phyloP scores from a whole-genome alignment of 1,140 invertebrate species.

The Tribolium castaneum region DNA sequence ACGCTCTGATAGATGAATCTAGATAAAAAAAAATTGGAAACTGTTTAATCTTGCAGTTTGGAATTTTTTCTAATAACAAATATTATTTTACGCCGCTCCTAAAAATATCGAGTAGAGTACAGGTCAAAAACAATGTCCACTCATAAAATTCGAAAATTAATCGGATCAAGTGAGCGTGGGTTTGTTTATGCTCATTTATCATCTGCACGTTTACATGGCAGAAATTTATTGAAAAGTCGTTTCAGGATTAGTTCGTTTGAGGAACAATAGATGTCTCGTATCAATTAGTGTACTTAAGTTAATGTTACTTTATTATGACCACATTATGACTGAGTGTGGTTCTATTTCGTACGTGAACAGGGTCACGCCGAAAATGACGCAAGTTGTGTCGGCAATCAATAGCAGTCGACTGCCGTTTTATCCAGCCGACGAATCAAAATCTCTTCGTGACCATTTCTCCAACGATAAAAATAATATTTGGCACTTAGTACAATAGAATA shows the following conservation, averaged over 20 bases:
- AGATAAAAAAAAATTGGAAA: too few relatives aligned
- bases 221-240: background rate
- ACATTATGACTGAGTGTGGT: background rate
- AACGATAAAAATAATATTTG: constrained; percentile 23
- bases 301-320: background rate
- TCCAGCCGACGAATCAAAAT: background rate
- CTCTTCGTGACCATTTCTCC: background rate
- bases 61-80: background rate
- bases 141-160: background rate
- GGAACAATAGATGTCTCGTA: constrained; percentile 18
- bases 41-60: too few relatives aligned
- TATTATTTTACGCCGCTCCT: background rate
- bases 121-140: background rate
- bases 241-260: background rate
- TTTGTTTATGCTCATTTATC: constrained; percentile 14
- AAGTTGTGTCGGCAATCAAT: constrained; percentile 5
- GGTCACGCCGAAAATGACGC: constrained; percentile 1
- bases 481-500: constrained; percentile 22
- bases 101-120: background rate
- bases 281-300: background rate
- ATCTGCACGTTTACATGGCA: background rate
- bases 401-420: background rate
- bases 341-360: background rate
- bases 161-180: background rate
- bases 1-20: too few relatives aligned